Base-by-base conservation (phyloP, 2,888 invertebrate genomes). In the Parthenolecanium corni region DNA sequence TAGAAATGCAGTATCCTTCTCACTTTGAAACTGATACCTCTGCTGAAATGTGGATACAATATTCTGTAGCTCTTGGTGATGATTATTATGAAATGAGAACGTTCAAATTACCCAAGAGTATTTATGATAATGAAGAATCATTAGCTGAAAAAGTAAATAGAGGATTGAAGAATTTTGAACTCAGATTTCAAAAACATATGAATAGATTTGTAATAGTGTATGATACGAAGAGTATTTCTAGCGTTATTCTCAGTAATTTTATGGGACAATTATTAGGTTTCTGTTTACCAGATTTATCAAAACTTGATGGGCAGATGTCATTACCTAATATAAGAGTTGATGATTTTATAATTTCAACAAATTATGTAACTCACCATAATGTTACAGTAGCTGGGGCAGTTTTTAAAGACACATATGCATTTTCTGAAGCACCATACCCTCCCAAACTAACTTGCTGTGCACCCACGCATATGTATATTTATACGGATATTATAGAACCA, bases 401-500 rank as follows among this genome's bases (percentile, higher is more conserved):
- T 44, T 4, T 14, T 44, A 14, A 44, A 44, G 14, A 4, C 3
- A 14, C 4, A 16, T 16, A 6, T 5, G 14, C 14, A 5, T 9
- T 20, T 6, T 49, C 21, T 12, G 6, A 4, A 14, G 49, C 49
- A 20, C 23, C 49, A 12, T 21, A 61, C 52, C 44, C 57, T 14
- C 54, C 38, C 9, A 44, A 58, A 51, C 11, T 64, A n/a, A 38
- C 46, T 25, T 25, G 54, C 54, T 21, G n/a, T 46, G 21, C 66
- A 46, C 62, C 66, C 36, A 16, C 51, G 52, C 66, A 65, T 46
- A 36, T 70, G 40, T 67, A 63, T 61, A 52, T 70, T 42, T 68
- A 69, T 66, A 65, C 67, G 20, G 68, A 71, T 57, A 64, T 71
- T 11, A 66, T 69, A 1, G 67, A 68, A 57, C 68, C 68, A 1